Evolutionary conservation across 2,888 invertebrate species (phyloP), one percentile per base, ranked within the genome.

Genomic region (Cylloceria caligata): DNA sequence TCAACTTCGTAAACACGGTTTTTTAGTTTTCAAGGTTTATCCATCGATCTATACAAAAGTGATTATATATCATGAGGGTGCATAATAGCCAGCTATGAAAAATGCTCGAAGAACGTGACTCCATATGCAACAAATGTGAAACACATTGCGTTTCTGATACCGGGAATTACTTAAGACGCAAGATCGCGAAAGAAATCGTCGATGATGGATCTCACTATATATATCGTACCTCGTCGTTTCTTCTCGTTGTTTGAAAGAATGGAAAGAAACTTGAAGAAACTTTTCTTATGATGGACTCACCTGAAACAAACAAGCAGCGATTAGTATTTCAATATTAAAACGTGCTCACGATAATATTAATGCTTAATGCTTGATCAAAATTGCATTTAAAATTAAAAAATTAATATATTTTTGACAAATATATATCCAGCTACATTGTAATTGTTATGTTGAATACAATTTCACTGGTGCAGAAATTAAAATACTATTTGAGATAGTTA

Each of bases 241-340:
- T 19, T 16, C 42, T 42, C 13, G 6, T 19, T n/a, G 5, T 42
- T n/a, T 21, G 24, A 42, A 13, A 13, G 5, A 36, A 36, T 21
- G 0, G 2, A 42, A 42, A 21, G 21, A 42, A 42, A 42, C 39
- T 21, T 6, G 24, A n/a, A 42, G 21, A 24, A 39, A 42, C 1
- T 4, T n/a, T 11, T 13, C 39, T n/a, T 2, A 24, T 9, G 64
- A 21, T 13, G 3, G 39, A 77, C 81, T 81, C 45, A 77, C 81
- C 76, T 81, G 62, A 60, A 80, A 81, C 72, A 79, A 11, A 68
- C 13, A 47, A 57, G 49, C 16, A 19, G 9, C 16, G 0, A 24
- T 80, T 47, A 75, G 49, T 42, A 13, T 11, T 47, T 68, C 24
- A 16, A 49, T 19, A 36, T 34, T 21, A 19, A 49, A 27, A n/a